These are phyloP conservation scores for Trachelus iudaicus DNA, from an alignment of 2,888 invertebrate genomes.

Conservation along the genomic window DNA sequence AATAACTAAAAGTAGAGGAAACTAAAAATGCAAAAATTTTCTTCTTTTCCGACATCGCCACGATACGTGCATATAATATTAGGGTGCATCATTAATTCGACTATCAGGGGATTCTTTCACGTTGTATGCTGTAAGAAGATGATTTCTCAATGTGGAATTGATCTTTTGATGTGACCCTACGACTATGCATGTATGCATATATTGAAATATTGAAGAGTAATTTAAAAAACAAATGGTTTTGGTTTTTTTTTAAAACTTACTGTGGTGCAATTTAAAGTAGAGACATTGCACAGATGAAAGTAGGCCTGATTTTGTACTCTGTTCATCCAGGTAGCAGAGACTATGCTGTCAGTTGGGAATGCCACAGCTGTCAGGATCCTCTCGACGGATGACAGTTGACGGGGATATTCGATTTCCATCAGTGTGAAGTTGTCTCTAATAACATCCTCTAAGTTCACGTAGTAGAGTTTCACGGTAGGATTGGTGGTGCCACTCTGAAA, in stretches of 20 bases:
- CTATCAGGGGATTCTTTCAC: too few species aligned
- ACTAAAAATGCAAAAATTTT: too few species aligned
- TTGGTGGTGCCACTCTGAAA: slow-evolving; percentile 75
- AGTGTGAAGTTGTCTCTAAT: slow-evolving; percentile 46
- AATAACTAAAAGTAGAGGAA: background rate
- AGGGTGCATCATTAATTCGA: too few species aligned
- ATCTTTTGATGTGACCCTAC: too few species aligned
- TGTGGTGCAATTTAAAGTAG: slow-evolving; percentile 52
- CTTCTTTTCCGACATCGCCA: too few species aligned
- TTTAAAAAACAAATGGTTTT: background rate
- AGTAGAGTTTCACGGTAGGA: slow-evolving; percentile 74
- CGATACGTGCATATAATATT: too few species aligned
- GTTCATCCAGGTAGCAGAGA: slow-evolving; percentile 89
- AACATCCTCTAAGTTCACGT: slow-evolving; percentile 69
- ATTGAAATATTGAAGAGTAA: too few species aligned
- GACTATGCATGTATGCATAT: too few species aligned
- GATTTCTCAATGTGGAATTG: too few species aligned
- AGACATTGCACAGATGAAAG: slow-evolving; percentile 72
- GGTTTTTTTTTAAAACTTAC: slow-evolving; percentile 35
- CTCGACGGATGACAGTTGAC: slow-evolving; percentile 60
- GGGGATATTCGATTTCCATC: slow-evolving; percentile 60
- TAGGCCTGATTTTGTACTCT: slow-evolving; percentile 84
- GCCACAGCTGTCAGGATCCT: slow-evolving; percentile 77
- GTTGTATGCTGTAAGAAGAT: too few species aligned
- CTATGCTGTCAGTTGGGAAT: slow-evolving; percentile 78